Base-by-base conservation (phyloP, 2,797 vertebrate genomes). In the Gadopsis marmoratus region DNA sequence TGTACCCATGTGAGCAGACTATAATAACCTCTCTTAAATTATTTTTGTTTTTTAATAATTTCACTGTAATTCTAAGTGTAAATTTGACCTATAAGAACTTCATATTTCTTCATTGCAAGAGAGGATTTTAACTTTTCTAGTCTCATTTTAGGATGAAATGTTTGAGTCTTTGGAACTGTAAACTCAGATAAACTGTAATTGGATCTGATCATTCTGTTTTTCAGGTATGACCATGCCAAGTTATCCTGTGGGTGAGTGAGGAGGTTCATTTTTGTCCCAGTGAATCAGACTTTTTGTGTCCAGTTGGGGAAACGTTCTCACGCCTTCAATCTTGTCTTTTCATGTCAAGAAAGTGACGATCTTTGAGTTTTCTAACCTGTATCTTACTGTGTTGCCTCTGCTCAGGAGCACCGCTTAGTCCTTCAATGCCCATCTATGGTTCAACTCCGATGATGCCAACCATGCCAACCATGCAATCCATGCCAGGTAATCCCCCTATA, bases 381-480 rank as follows among this genome's bases (percentile, higher is more conserved):
- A 14, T 61, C 0, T 74, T 58, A 13, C 47, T 51, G 5, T 65
- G 8, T 67, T 35, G 5, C 39, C 45, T 85, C 26, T 70, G 13
- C 77, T 50, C 64, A 98, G 97, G 95, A 79, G 93, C 95, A 61
- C 72, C 92, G 65, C 91, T 95, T 41, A 90, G 92, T 89, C 84
- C 95, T 63, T 88, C 92, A 75, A 87, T 96, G 91, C 95, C 96
- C n/a, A 67, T 80, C 51, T 99, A 96, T 82, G 95, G 94, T 71
- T 89, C 90, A 35, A 47, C 92, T 90, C 95, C 95, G 41, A 86
- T 95, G 59, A 94, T 96, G 94, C 93, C 92, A 85, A 11, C 82
- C n/a, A 88, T 97, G 95, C 94, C 93, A 94, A 74, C 47, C 4
- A 91, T 95, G 92, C 88, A 90, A 83, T 10, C 83, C 26, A 88